Evolutionary conservation across 2,888 invertebrate species (phyloP).

Genomic region (Diaprepes abbreviatus): DNA sequence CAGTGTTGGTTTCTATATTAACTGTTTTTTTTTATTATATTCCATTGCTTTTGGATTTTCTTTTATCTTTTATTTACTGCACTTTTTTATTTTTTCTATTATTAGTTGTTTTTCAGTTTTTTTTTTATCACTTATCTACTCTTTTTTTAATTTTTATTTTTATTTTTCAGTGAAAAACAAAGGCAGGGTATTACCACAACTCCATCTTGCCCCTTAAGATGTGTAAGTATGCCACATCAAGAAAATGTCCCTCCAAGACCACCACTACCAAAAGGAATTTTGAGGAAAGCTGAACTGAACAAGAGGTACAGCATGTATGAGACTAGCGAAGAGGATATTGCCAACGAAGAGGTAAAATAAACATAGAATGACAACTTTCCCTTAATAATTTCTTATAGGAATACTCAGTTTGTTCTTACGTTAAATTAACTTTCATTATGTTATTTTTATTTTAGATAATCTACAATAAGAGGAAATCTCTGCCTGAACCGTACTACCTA

Average conservation of each 20-base stretch:
- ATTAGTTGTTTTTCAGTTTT: no score
- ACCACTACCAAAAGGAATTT: slow-evolving; percentile 80
- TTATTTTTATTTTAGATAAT: slow-evolving; percentile 1
- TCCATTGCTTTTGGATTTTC: no score
- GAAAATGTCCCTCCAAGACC: slow-evolving; percentile 78
- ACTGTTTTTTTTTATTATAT: no score
- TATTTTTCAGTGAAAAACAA: slow-evolving; percentile 65
- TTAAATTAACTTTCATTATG: no score
- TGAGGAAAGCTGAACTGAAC: slow-evolving; percentile 64
- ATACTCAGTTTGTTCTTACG: no score
- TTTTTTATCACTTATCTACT: no score
- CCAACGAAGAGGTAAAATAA: slow-evolving; percentile 37
- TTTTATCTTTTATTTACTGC: no score
- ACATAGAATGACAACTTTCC: no score
- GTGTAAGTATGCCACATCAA: slow-evolving; percentile 74
- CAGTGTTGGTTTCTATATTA: no score
- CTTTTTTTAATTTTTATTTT: background rate
- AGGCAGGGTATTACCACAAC: slow-evolving; percentile 65
- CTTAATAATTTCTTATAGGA: no score
- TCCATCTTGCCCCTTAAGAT: slow-evolving; percentile 77
- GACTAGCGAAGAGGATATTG: slow-evolving; percentile 42
- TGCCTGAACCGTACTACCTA: slow-evolving; percentile 79
- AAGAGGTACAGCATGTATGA: slow-evolving; percentile 78
- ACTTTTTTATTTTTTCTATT: no score
- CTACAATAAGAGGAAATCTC: slow-evolving; percentile 78